Conservation (phyloP, 2,888 invertebrate species). For the Microplitis deprimator region DNA sequence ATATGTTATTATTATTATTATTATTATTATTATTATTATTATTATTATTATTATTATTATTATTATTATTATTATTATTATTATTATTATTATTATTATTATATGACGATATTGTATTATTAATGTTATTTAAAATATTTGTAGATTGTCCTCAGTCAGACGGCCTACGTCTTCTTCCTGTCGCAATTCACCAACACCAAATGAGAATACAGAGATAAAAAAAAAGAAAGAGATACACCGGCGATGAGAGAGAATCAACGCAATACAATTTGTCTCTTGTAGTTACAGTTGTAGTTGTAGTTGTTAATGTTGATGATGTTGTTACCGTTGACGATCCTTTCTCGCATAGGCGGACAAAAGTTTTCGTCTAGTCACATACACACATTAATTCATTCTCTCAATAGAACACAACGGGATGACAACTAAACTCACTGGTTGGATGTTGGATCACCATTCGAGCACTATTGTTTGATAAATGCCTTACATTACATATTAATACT, state of each 20-base stretch:
- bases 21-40: no score
- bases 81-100: no score
- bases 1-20: no score
- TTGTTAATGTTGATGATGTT: background rate
- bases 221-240: background rate
- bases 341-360: slow-evolving; percentile 8
- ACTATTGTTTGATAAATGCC: no score
- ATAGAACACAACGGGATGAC: background rate
- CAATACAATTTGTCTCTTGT: no score
- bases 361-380: background rate
- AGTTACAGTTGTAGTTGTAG: no score
- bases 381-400: background rate
- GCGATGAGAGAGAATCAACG: background rate
- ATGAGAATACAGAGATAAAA: slow-evolving; percentile 10
- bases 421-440: background rate
- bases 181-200: slow-evolving; percentile 35
- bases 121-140: no score
- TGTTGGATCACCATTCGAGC: no score
- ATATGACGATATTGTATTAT: no score
- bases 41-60: no score
- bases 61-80: no score
- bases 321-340: background rate
- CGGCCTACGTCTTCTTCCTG: slow-evolving; percentile 47
- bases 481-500: no score
- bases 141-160: slow-evolving; percentile 47